Base-by-base conservation (phyloP, 2,888 invertebrate genomes). In the Psococerastis gibbosa region DNA sequence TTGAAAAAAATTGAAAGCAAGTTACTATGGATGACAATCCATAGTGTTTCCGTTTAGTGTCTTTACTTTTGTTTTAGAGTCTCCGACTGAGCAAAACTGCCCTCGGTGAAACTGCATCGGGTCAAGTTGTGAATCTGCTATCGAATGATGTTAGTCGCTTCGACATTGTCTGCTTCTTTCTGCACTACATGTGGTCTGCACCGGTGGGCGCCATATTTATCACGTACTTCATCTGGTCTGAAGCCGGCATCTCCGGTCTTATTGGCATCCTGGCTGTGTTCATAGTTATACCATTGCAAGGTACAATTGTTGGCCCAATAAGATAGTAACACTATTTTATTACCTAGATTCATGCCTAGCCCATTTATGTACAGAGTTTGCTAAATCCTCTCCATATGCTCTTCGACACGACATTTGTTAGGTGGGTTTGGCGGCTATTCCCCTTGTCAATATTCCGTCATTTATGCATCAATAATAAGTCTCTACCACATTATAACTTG, bases 81-180 rank as follows among this genome's bases (percentile, higher is more conserved):
- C 63, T 85, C 9, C 68, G 71, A 5, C 60, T 87, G 27, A 83
- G 80, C 53, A 68, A 76, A 51, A 70, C 71, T 0, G 75, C 80
- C 0, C 60, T 83, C 32, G 73, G 73, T 2, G 68, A 75, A 54
- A 79, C 81, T 1, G 75, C 89, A 0, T 78, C 82, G 0, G 94
- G 94, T 0, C 88, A 92, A 61, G 76, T 95, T 43, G 81, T 94
- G 11, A 94, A 95, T 64, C 66, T 95, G 3, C 69, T 95, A 43
- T 89, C 92, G 3, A 94, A 94, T 56, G 95, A 95, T 60, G 88
- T 94, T 8, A 82, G 79, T 59, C 76, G 92, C 32, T 83, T 95
- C 56, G 94, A 95, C 60, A 71, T 80, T 60, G 78, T 82, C 3
- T 76, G 82, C 47, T 70, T 83, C 45, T 85, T 78, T 58, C 66